A percentile compares a stretch with the other conserved stretches of the same genome.
These are phyloP conservation scores for Monopterus albus DNA, from an alignment of 2,113 vertebrate genomes.

Conservation along the genomic window DNA sequence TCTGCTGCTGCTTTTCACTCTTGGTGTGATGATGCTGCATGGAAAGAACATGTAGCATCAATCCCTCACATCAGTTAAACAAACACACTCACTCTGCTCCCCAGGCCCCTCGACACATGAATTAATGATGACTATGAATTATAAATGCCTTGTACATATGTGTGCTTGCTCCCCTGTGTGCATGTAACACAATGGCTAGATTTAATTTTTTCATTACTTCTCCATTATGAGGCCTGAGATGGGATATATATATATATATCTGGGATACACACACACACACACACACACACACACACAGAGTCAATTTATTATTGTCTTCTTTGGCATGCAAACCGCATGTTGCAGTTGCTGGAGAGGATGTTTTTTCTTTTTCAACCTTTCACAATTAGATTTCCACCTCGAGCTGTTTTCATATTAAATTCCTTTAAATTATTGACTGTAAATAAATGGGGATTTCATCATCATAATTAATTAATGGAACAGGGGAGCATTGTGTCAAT, in stretches of 20 bases:
- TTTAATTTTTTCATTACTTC: conserved; percentile 57
- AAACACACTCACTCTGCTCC: conserved; percentile 37
- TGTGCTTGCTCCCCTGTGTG: conserved; percentile 34
- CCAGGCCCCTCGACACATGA: conserved; percentile 33
- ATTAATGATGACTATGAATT: conserved; percentile 68
- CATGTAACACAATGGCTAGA: conserved; percentile 2
- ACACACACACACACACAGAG: no score
- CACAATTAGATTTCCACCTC: conserved; percentile 65
- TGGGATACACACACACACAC: no score
- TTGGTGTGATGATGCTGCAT: conserved; percentile 14
- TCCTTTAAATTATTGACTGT: conserved; percentile 66
- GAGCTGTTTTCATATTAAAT: conserved; percentile 65
- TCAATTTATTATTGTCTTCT: conserved; percentile 67
- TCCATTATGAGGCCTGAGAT: conserved; percentile 57
- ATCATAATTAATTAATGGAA: conserved; percentile 51
- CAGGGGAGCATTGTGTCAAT: conserved; percentile 38
- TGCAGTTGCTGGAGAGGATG: conserved; percentile 36
- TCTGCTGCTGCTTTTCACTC: background rate
- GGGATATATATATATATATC: no score
- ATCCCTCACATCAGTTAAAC: conserved; percentile 44
- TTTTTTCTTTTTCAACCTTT: conserved; percentile 36
- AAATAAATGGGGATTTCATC: conserved; percentile 65
- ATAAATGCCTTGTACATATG: conserved; percentile 59
- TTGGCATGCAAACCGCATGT: conserved; percentile 57
- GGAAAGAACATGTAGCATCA: conserved; percentile 26